Evolutionary conservation across 2,113 vertebrate genomes (phyloP), one percentile per base, ranked within the genome.

Genomic region (Stictonetta naevosa): DNA sequence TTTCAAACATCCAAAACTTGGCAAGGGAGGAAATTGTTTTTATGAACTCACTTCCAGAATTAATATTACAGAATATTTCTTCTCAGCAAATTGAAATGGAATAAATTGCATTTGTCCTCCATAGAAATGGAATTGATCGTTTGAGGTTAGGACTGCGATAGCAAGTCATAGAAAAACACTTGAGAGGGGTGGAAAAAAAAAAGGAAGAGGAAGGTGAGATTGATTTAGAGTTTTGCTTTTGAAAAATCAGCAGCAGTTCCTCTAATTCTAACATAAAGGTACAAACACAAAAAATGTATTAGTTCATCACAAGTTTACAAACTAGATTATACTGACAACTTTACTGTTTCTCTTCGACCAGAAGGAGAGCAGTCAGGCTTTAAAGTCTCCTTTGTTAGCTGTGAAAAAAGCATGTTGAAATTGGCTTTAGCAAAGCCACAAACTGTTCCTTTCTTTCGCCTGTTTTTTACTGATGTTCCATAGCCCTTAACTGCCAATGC

Each of bases 81-180:
- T 96, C 86, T 95, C 93, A 95, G 82, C 83, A 97, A 96, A 96
- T 89, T 92, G 93, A 96, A 97, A 95, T 50, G 72, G 88, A 97
- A 96, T 97, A 96, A 93, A 97, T 97, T 92, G 72, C 77, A 74
- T 90, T 96, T 94, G 25, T 50, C 55, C 52, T 96, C 73, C 76
- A 92, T 91, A 95, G 93, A 96, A 97, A 97, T 29, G 29, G 66
- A 97, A 95, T 90, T 95, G 74, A 75, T 95, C 10, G 34, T 69
- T 88, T 52, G 62, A 96, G 86, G 90, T 94, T 83, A 93, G 53
- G 9, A 22, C n/a, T 92, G 28, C 77, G 48, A 84, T 56, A 29
- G 42, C 64, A 90, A 93, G 52, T 63, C 56, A 86, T 17, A 67
- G 62, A 4, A 79, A 71, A 29, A 12, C 31, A 23, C 10, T 22